A percentile compares a stretch with the other conserved stretches of the same genome.
phyloP scores from a whole-genome alignment of 2,888 invertebrate genomes.

The Drepana falcataria region DNA sequence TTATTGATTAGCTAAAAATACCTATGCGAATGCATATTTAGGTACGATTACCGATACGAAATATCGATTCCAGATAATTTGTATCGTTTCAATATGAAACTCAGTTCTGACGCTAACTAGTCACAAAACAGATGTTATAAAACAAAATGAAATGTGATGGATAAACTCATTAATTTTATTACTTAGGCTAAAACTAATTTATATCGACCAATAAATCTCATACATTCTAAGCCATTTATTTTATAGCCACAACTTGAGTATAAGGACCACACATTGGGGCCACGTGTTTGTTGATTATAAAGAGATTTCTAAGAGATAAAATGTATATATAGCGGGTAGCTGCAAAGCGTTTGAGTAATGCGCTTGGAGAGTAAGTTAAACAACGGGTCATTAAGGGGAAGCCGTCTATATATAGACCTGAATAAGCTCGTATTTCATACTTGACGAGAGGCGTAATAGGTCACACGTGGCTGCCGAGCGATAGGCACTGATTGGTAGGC shows the following conservation, averaged over 20 bases:
- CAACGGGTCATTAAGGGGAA: slow-evolving; percentile 65
- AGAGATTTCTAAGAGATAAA: slow-evolving; percentile 6
- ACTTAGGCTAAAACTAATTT: slow-evolving; percentile 27
- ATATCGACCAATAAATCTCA: slow-evolving; percentile 28
- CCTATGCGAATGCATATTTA: no score
- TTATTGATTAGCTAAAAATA: no score
- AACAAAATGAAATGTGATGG: background rate
- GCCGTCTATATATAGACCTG: slow-evolving; percentile 48
- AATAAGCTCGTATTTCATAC: slow-evolving; percentile 61
- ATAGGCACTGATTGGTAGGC: slow-evolving; percentile 11
- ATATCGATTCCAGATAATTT: no score
- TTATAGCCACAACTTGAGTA: slow-evolving; percentile 10
- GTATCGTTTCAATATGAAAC: no score
- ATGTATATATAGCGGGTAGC: slow-evolving; percentile 23
- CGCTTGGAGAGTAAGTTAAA: slow-evolving; percentile 27
- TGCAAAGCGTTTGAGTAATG: slow-evolving; percentile 18
- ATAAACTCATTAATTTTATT: slow-evolving; percentile 3
- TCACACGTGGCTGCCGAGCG: slow-evolving; percentile 55
- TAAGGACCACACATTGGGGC: slow-evolving; percentile 17
- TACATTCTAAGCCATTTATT: slow-evolving; percentile 29
- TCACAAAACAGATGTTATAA: background rate
- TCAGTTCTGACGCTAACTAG: background rate
- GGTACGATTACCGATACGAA: no score
- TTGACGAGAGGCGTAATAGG: slow-evolving; percentile 61
- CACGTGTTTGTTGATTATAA: slow-evolving; percentile 8